Evolutionary conservation across 2,797 vertebrate genomes (phyloP), one percentile per base, ranked within the genome.

Genomic region (Premnoplex brunnescens): DNA sequence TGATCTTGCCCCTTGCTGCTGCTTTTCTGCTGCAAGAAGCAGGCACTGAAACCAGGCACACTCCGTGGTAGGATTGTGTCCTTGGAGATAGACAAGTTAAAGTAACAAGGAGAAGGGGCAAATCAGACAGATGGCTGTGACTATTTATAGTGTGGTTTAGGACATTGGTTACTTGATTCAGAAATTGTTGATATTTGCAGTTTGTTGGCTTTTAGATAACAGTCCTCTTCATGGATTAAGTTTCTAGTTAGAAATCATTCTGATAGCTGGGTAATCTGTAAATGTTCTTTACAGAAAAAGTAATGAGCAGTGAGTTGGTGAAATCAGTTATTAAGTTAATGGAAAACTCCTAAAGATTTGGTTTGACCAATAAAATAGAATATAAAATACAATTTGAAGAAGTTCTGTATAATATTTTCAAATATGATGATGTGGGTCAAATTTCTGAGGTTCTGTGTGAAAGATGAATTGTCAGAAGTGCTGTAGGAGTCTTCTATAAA

Each of bases 81-180:
- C 88, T 92, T 60, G 78, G 77, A 92, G 84, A 93, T 10, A 90
- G 84, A 36, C 63, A 59, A 90, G 90, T 81, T 94, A 84, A 76
- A 93, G 91, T 86, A 85, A 78, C 26, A 66, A 88, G 93, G 93
- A 96, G 92, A 96, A 91, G 94, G 92, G 92, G 94, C 83, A 93
- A 81, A 76, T 85, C 82, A 54, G 67, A 80, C 94, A 94, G 91
- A 95, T 94, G 94, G 89, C 94, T 56, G 32, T 77, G 66, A 44
- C 88, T 97, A 96, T 95, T 96, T 93, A 86, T 97, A 95, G 92
- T 37, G 24, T 84, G 48, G 64, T 95, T 95, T 93, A 88, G 89
- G 94, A 88, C 88, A 48, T 66, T 91, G 10, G 48, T 94, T 90
- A 76, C 80, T 89, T 71, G 83, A 82, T 79, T 92, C 95, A 94